Percentiles rank a stretch among this genome's conserved stretches.
phyloP scores from a whole-genome alignment of 2,888 invertebrate genomes.

The Ypsolopha scabrella region DNA sequence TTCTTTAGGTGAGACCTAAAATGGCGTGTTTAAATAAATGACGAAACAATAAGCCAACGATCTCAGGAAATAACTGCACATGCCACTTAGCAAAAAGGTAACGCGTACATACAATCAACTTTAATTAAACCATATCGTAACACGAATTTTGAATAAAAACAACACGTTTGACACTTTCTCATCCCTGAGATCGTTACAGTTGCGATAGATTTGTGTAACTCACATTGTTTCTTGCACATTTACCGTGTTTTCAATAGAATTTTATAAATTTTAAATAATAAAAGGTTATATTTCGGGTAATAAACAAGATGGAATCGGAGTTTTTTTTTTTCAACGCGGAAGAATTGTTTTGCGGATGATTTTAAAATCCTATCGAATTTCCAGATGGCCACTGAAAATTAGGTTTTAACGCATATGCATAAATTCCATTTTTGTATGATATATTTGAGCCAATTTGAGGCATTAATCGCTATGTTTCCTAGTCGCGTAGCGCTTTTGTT shows the following conservation, averaged over 20 bases:
- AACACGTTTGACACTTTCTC: not conserved
- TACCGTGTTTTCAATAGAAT: not conserved
- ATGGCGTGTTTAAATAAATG: constrained; percentile 45
- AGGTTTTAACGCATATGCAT: not conserved
- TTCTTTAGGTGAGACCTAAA: constrained; percentile 23
- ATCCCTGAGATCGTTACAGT: no score
- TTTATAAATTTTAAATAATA: not conserved
- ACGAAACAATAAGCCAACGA: constrained; percentile 44
- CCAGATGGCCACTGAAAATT: not conserved
- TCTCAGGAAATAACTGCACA: constrained; percentile 61
- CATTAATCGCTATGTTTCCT: not conserved
- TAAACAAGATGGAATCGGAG: constrained; percentile 2
- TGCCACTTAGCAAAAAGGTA: constrained; percentile 34
- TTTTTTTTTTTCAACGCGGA: constrained; percentile 2
- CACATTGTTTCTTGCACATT: not conserved
- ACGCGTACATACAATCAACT: constrained; percentile 34
- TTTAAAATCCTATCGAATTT: not conserved
- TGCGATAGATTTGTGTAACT: not conserved
- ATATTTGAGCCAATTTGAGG: not conserved
- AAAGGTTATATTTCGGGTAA: not conserved
- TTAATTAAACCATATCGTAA: constrained; percentile 40
- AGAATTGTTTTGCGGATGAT: not conserved
- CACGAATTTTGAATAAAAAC: constrained; percentile 42
- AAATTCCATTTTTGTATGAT: not conserved
- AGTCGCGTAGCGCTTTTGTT: not conserved